These are phyloP conservation scores for Euzetes globulus DNA, from an alignment of 2,888 invertebrate genomes.

Conservation along the genomic window DNA sequence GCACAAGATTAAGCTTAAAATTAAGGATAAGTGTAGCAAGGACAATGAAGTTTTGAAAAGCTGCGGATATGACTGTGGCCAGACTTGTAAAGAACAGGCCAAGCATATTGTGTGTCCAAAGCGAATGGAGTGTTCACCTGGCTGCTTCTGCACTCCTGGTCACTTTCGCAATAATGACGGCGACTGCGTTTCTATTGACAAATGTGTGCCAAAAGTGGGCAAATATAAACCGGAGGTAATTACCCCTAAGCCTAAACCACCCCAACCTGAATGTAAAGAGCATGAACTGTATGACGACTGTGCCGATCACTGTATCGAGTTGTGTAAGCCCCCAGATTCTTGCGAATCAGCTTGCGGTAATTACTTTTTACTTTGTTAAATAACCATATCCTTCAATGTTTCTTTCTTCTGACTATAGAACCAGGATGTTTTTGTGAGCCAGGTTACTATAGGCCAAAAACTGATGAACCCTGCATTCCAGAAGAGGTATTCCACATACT, in stretches of 20 bases:
- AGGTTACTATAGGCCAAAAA: not conserved
- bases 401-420: too few species aligned
- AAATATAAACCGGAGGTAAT: not conserved
- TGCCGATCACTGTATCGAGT: constrained; percentile 2
- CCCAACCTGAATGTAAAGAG: not conserved
- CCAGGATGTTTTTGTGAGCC: constrained; percentile 12
- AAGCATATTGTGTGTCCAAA: not conserved
- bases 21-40: not conserved
- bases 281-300: not conserved
- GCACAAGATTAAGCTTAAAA: not conserved
- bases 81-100: not conserved
- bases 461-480: not conserved
- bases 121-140: not conserved
- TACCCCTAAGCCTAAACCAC: not conserved
- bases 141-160: not conserved
- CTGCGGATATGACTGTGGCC: not conserved
- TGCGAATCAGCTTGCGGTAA: not conserved
- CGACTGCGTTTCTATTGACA: not conserved
- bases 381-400: too few species aligned
- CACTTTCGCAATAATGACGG: not conserved
- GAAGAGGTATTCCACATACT: too few species aligned
- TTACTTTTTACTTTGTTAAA: too few species aligned
- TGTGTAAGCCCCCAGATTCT: not conserved
- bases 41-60: not conserved
- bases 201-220: not conserved